Percentiles rank a stretch among this genome's conserved stretches.
These are phyloP conservation scores for Stegodyphus mimosarum DNA, from an alignment of 1,140 invertebrate genomes.

Conservation along the genomic window DNA sequence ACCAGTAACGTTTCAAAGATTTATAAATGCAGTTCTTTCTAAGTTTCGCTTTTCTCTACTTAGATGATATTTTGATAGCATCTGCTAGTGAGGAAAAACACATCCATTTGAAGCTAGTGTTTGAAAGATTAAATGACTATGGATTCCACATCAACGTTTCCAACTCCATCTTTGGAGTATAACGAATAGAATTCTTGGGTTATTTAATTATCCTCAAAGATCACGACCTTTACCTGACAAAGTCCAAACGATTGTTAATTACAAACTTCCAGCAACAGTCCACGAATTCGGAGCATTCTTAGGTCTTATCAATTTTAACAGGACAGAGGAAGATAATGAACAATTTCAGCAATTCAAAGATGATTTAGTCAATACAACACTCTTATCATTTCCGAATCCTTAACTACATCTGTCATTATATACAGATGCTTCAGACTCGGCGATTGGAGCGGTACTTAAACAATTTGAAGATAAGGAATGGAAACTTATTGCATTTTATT, in stretches of 20 bases:
- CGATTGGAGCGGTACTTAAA: conserved; percentile 52
- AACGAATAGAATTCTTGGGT: background rate
- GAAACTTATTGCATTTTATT: conserved; percentile 60
- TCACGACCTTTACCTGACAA: background rate
- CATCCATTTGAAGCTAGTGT: conserved; percentile 9
- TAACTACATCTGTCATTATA: conserved; percentile 11
- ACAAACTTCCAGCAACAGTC: conserved; percentile 19
- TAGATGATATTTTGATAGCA: too few relatives aligned
- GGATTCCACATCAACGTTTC: background rate
- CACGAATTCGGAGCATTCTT: conserved; percentile 65
- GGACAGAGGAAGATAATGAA: conserved; percentile 58
- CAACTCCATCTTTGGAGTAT: background rate
- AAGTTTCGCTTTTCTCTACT: too few relatives aligned
- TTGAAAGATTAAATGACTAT: conserved; percentile 9
- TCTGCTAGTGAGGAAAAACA: too few relatives aligned
- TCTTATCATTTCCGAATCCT: background rate
- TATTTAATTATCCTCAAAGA: background rate
- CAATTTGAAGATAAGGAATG: conserved; percentile 27
- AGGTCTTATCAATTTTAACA: conserved; percentile 68
- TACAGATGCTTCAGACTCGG: conserved; percentile 51
- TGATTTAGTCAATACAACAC: conserved; percentile 59
- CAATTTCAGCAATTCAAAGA: conserved; percentile 68
- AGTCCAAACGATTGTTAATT: background rate
- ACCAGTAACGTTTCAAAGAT: too few relatives aligned
- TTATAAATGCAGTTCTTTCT: too few relatives aligned